Evolutionary conservation across 2,888 invertebrate species (phyloP).

Genomic region (Cryptophagus acutangulus): DNA sequence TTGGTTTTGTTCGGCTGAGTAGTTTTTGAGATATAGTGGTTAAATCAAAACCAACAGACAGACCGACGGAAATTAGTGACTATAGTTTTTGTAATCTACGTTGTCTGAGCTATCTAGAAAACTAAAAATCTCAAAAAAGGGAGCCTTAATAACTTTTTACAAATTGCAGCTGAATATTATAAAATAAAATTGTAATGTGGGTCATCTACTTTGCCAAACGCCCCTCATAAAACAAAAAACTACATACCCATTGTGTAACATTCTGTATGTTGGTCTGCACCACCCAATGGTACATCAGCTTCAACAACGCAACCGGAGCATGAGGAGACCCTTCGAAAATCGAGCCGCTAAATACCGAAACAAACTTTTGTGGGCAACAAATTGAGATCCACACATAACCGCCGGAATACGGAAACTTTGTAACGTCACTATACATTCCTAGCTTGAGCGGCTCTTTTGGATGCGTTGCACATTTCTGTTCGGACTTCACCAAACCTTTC

Average conservation of each 20-base stretch:
- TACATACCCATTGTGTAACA: slow-evolving; percentile 78
- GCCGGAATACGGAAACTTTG: slow-evolving; percentile 81
- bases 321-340: slow-evolving; percentile 82
- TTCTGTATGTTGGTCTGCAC: slow-evolving; percentile 87
- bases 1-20: no score
- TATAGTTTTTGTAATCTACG: no score
- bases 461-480: slow-evolving; percentile 72
- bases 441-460: slow-evolving; percentile 66
- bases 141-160: no score
- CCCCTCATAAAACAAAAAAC: no score
- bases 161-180: no score
- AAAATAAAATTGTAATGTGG: neutral
- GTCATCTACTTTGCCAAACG: neutral
- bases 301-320: slow-evolving; percentile 75
- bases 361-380: slow-evolving; percentile 78
- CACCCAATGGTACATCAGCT: slow-evolving; percentile 86
- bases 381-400: slow-evolving; percentile 90
- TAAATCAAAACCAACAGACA: no score
- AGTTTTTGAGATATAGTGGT: no score
- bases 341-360: slow-evolving; percentile 82
- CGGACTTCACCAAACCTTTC: slow-evolving; percentile 73
- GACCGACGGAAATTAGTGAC: no score
- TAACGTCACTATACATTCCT: slow-evolving; percentile 80
- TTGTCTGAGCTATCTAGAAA: no score
- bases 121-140: no score